These are phyloP conservation scores for Alaudala cheleensis DNA, from an alignment of 2,113 vertebrate genomes.

Conservation along the genomic window DNA sequence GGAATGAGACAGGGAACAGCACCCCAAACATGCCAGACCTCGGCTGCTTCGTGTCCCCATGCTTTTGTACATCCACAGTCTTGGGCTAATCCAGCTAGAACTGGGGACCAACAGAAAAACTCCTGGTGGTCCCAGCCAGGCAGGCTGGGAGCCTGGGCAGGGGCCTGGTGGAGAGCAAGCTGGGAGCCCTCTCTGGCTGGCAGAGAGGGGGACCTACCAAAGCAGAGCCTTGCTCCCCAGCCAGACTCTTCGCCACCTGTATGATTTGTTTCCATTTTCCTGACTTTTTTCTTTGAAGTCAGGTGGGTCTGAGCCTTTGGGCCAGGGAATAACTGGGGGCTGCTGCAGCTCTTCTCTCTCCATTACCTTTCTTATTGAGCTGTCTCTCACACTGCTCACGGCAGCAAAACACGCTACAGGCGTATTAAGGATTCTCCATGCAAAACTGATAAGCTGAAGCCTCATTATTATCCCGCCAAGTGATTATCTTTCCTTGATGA, in stretches of 20 bases:
- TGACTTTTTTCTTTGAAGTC: not conserved
- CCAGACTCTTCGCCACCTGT: not conserved
- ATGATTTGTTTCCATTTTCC: not conserved
- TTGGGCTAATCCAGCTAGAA: not conserved
- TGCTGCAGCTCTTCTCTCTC: not conserved
- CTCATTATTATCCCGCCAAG: constrained; percentile 66
- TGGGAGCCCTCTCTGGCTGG: not conserved
- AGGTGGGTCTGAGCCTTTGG: not conserved
- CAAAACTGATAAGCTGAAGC: constrained; percentile 63
- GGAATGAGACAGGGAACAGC: not conserved
- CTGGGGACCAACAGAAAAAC: not conserved
- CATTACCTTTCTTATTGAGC: constrained; percentile 49
- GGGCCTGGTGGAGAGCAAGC: not conserved
- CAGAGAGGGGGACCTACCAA: not conserved
- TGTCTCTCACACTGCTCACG: not conserved
- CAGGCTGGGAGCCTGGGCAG: not conserved
- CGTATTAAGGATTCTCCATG: constrained; percentile 65
- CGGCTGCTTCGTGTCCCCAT: fast-evolving
- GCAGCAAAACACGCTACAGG: not conserved
- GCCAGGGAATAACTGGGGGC: fast-evolving
- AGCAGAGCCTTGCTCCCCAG: not conserved
- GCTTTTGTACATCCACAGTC: fast-evolving
- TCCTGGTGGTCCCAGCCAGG: not conserved
- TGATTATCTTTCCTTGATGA: constrained; percentile 73
- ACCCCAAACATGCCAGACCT: not conserved